Evolutionary conservation across 2,888 invertebrate genomes (phyloP).

Genomic region (Meliscaeva auricollis): DNA sequence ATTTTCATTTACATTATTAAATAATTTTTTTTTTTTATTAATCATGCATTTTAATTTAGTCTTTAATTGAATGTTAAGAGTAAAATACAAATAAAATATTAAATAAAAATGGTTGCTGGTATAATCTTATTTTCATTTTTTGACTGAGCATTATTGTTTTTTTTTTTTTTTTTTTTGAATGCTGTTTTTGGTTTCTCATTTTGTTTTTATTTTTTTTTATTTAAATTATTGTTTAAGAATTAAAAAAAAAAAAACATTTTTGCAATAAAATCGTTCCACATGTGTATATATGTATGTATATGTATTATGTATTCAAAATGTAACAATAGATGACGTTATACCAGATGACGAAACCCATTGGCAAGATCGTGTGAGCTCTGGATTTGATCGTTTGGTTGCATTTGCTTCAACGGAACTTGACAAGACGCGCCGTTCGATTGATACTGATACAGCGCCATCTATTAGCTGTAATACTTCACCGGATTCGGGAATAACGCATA

Average conservation of each 20-base stretch:
- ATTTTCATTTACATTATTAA: slow-evolving; percentile 24
- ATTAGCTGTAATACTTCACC: slow-evolving; percentile 92
- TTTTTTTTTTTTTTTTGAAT: slow-evolving; percentile 41
- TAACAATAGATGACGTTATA: slow-evolving; percentile 82
- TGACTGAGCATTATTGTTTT: slow-evolving; percentile 27
- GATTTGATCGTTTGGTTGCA: slow-evolving; percentile 96
- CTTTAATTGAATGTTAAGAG: slow-evolving; percentile 10
- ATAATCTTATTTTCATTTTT: slow-evolving; percentile 40
- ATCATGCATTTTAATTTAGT: slow-evolving; percentile 36
- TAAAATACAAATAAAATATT: slow-evolving; percentile 56
- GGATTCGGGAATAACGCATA: slow-evolving; percentile 93
- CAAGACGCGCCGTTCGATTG: slow-evolving; percentile 92
- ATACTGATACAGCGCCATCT: slow-evolving; percentile 86
- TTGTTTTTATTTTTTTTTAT: slow-evolving; percentile 35
- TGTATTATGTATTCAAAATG: slow-evolving; percentile 72
- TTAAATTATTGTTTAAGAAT: slow-evolving; percentile 44
- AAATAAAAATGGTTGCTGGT: slow-evolving; percentile 57
- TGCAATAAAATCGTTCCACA: slow-evolving; percentile 57
- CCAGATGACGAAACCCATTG: slow-evolving; percentile 94
- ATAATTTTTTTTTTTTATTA: slow-evolving; percentile 18
- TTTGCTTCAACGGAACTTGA: slow-evolving; percentile 96
- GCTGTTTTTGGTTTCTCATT: slow-evolving; percentile 40
- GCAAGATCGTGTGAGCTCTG: slow-evolving; percentile 96
- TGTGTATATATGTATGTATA: slow-evolving; percentile 71
- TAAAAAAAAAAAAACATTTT: slow-evolving; percentile 34